Conservation (phyloP, 2,888 invertebrate species). For the Ceraclea dissimilis region DNA sequence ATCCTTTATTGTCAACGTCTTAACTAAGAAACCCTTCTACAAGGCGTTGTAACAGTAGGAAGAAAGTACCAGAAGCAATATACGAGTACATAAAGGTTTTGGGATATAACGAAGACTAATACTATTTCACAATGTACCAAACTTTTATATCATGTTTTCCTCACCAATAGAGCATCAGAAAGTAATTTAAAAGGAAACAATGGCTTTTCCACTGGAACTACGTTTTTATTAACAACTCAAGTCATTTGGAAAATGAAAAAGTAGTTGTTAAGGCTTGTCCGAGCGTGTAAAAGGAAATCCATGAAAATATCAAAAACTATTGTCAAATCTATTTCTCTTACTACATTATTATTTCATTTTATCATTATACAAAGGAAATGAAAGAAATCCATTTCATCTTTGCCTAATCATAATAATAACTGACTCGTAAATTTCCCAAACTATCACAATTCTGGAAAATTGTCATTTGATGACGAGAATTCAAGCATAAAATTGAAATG, state of each 20-base stretch:
- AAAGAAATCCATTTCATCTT: too few species aligned
- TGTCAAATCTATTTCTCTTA: too few species aligned
- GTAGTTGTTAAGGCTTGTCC: constrained; percentile 3
- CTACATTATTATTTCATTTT: too few species aligned
- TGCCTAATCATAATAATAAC: too few species aligned
- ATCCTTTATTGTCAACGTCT: constrained; percentile 24
- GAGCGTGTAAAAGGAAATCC: neutral
- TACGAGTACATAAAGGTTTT: neutral
- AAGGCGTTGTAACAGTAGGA: neutral
- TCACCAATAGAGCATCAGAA: constrained; percentile 12
- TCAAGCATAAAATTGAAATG: too few species aligned
- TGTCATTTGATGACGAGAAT: neutral
- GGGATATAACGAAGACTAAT: neutral
- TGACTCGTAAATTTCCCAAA: neutral
- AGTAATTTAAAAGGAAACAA: constrained; percentile 11
- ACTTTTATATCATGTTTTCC: constrained; percentile 9
- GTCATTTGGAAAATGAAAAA: constrained; percentile 14
- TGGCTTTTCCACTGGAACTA: constrained; percentile 8
- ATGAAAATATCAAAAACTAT: too few species aligned
- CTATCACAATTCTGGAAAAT: neutral
- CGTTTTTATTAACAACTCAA: constrained; percentile 11
- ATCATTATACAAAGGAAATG: too few species aligned
- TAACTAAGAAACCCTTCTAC: neutral
- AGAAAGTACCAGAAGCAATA: neutral
- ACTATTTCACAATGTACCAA: neutral